Evolutionary conservation across 2,888 invertebrate genomes (phyloP), one percentile per base, ranked within the genome.

Genomic region (Clostera curtula): DNA sequence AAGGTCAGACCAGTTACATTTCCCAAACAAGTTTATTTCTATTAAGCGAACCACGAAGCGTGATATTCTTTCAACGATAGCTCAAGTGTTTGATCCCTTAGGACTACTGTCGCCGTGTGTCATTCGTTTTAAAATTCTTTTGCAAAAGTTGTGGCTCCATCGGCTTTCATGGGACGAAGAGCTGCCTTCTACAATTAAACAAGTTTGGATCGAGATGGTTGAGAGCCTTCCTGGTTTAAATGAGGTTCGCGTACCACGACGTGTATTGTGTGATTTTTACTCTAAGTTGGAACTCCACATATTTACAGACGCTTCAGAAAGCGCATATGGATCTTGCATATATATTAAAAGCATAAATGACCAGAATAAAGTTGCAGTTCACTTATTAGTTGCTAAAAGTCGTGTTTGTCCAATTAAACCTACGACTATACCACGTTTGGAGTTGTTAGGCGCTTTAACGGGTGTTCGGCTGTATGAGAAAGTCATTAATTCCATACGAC

Each of bases 401-500:
- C 19, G 28, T 4, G 37, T 49, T 2, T 42, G 45, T 3, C 42
- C 45, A 1, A 16, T 45, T 7, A 44, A 40, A 6, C 35, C 42
- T 1, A 36, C 36, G 2, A 50, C 42, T 0, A 42, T 44, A 12
- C 46, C 45, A 27, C 13, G 46, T 4, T 29, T 57, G 2, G 57
- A 58, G 18, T 24, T 59, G 5, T 49, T 46, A 10, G 54, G 34
- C 4, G 41, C 45, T 1, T 19, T 51, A 5, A 4, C 49, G 5
- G 40, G 36, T n/a, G 25, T 28, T 19, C 31, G 40, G 22, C 28
- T 56, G 8, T 37, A 29, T 15, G 13, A 11, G 3, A 49, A 43
- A 17, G 23, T 47, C 3, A 5, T 28, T 2, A 7, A 21, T 9
- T 25, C 31, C 3, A 12, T 21, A 3, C 19, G 22, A 17, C 12